phyloP scores from a whole-genome alignment of 2,113 vertebrate species.

The Dipodomys spectabilis region DNA sequence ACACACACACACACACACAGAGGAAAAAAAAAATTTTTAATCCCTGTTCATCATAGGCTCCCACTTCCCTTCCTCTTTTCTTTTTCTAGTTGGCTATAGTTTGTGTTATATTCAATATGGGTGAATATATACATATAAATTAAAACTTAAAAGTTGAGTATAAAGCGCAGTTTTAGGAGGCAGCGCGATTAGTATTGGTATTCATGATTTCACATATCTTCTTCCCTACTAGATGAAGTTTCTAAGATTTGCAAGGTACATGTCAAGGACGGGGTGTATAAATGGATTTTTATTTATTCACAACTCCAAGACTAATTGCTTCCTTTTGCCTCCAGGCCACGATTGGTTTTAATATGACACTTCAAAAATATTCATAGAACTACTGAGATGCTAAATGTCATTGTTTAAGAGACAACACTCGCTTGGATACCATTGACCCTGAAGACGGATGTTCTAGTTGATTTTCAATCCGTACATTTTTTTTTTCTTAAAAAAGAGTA shows the following conservation, averaged over 20 bases:
- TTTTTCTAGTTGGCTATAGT: neutral
- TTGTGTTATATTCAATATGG: constrained; percentile 82
- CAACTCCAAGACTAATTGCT: constrained; percentile 94
- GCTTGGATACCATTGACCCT: constrained; percentile 88
- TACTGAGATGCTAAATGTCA: constrained; percentile 91
- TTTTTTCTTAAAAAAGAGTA: constrained; percentile 81
- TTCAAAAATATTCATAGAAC: constrained; percentile 92
- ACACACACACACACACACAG: no score
- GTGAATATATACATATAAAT: constrained; percentile 90
- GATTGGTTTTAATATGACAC: constrained; percentile 93
- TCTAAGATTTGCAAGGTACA: constrained; percentile 92
- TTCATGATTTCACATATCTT: constrained; percentile 89
- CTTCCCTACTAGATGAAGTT: constrained; percentile 92
- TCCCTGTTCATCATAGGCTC: no score
- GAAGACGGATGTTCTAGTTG: constrained; percentile 85
- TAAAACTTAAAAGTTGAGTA: constrained; percentile 87
- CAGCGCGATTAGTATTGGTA: constrained; percentile 84
- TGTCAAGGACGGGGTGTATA: constrained; percentile 92
- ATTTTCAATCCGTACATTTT: constrained; percentile 84
- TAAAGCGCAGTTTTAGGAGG: constrained; percentile 84
- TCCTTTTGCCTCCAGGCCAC: constrained; percentile 92
- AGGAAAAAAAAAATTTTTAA: no score
- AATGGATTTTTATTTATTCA: constrained; percentile 94
- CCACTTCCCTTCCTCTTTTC: no score
- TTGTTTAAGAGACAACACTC: constrained; percentile 91